Evolutionary conservation across 2,797 vertebrate species (phyloP), one percentile per base, ranked within the genome.

Genomic region (Chiroxiphia lanceolata): DNA sequence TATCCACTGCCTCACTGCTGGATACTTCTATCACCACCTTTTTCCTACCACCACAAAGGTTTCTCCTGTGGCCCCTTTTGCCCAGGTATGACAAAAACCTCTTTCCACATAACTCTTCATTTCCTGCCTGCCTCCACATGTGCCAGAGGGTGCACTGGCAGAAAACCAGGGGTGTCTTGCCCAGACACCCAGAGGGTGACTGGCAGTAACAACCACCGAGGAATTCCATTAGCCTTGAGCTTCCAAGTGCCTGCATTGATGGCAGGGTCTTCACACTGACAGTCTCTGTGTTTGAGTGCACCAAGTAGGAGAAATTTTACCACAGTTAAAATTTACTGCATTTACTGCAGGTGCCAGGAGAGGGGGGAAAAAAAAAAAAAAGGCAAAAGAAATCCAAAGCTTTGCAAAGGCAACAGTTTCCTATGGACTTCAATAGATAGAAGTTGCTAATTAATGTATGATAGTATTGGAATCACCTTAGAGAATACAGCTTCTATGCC

Each of bases 131-230:
- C 20, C 33, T 70, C 44, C 27, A 48, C 8, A 6, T 0, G 0
- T 11, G 48, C 48, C 40, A 90, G 48, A 17, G 1, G 0, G 21
- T 4, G 8, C n/a, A 27, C 1, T 1, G 10, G 14, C 38, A n/a
- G 25, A 20, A 53, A 79, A 48, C 5, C 26, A 26, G 27, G 29
- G 19, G 36, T 33, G 25, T 34, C 16, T 53, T 68, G 25, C 29
- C 38, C n/a, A 26, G 6, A 44, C 48, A 38, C 22, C 42, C 53
- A 60, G 36, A 47, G 19, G 13, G 29, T n/a, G 29, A 38, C 53
- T 21, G 19, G 33, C 87, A 72, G 13, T 23, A 72, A 25, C 10
- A 77, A 5, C 6, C 36, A 11, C 38, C 23, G 20, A 45, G 18
- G 16, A 71, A 80, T 10, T 31, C 29, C 22, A 13, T 34, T 38